A percentile compares a stretch with the other conserved stretches of the same genome.
These are phyloP conservation scores for Sminthurinus signatus DNA, from an alignment of 1,140 invertebrate species.

Conservation along the genomic window DNA sequence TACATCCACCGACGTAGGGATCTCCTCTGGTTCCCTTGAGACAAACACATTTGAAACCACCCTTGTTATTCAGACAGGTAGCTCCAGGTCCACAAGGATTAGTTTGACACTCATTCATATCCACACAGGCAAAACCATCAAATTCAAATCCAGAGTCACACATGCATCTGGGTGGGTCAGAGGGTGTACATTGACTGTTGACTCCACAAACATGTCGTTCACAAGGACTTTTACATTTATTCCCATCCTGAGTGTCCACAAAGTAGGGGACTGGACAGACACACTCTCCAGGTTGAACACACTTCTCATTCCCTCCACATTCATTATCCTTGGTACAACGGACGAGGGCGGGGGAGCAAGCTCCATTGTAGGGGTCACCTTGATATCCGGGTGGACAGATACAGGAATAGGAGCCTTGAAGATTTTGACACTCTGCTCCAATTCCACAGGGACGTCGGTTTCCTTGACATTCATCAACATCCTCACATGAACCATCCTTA, in stretches of 20 bases:
- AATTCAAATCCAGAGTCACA: slow-evolving; percentile 60
- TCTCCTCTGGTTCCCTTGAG: slow-evolving; percentile 51
- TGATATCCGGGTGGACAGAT: slow-evolving; percentile 69
- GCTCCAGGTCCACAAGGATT: slow-evolving; percentile 77
- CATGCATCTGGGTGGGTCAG: slow-evolving; percentile 78
- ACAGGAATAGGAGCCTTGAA: slow-evolving; percentile 68
- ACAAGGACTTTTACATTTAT: slow-evolving; percentile 70
- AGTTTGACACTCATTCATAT: slow-evolving; percentile 68
- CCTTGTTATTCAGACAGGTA: slow-evolving; percentile 77
- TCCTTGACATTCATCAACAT: slow-evolving; percentile 44
- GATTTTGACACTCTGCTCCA: slow-evolving; percentile 77
- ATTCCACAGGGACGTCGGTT: slow-evolving; percentile 69
- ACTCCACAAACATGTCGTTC: slow-evolving; percentile 64
- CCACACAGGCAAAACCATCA: slow-evolving; percentile 58
- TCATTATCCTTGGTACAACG: slow-evolving; percentile 72
- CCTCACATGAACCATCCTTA: slow-evolving; percentile 64
- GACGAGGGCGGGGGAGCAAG: slow-evolving; percentile 71
- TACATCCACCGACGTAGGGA: slow-evolving; percentile 60
- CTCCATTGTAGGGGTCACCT: slow-evolving; percentile 52
- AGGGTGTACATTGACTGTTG: slow-evolving; percentile 85
- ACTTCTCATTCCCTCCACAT: slow-evolving; percentile 79
- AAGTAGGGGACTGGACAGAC: slow-evolving; percentile 82
- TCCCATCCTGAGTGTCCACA: slow-evolving; percentile 66
- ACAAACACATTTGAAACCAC: slow-evolving; percentile 56
- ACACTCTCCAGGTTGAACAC: slow-evolving; percentile 81